These are phyloP conservation scores for Ganaspis sp. DNA, from an alignment of 1,140 invertebrate species.

Conservation along the genomic window DNA sequence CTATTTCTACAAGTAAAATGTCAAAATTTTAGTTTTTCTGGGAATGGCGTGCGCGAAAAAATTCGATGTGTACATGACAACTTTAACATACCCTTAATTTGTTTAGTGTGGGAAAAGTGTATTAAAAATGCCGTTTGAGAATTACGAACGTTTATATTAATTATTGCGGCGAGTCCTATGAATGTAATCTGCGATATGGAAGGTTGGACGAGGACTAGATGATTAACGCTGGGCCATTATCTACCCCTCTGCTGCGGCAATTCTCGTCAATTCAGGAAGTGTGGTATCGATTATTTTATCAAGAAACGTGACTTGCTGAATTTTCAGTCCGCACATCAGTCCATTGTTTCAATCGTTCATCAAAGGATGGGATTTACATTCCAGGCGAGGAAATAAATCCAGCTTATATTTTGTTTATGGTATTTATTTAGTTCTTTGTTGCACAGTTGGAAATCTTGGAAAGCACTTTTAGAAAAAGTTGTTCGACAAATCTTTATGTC, in stretches of 20 bases:
- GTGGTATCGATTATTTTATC: conserved; percentile 43
- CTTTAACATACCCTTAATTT: no score
- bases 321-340: background rate
- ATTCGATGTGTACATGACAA: no score
- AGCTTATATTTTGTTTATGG: background rate
- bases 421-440: no score
- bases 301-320: conserved; percentile 40
- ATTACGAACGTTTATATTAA: conserved; percentile 55
- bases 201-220: conserved; percentile 30
- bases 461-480: no score
- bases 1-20: no score
- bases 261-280: conserved; percentile 39
- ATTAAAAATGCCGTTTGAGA: conserved; percentile 35
- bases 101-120: background rate
- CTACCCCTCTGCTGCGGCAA: background rate
- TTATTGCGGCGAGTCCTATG: conserved; percentile 49
- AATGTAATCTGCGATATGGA: conserved; percentile 50
- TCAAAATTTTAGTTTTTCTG: no score
- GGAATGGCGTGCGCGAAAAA: no score
- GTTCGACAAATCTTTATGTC: no score
- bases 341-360: background rate
- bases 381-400: no score
- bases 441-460: no score
- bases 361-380: no score
- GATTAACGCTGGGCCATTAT: conserved; percentile 43